phyloP scores from a whole-genome alignment of 23 tunicate species.

The Styela plicata region DNA sequence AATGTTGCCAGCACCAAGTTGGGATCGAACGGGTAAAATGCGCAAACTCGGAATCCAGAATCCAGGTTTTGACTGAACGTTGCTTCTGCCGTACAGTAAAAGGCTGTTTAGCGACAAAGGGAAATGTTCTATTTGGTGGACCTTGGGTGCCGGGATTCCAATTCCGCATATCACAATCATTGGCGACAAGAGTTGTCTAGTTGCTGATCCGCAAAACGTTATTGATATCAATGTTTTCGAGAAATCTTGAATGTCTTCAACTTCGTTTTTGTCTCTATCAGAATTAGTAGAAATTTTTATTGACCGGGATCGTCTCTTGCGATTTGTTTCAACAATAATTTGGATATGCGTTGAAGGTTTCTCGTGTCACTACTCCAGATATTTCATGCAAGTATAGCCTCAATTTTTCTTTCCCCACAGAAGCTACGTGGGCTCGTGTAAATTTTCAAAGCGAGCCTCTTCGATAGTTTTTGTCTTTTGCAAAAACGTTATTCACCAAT shows the following conservation, averaged over 20 bases:
- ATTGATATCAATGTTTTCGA: neutral
- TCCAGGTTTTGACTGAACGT: neutral
- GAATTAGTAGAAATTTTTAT: neutral
- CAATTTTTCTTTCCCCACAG: neutral
- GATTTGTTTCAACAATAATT: neutral
- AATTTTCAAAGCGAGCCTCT: neutral
- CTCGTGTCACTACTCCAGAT: neutral
- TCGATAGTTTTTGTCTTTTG: neutral
- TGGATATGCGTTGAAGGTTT: neutral
- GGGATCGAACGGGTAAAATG: neutral
- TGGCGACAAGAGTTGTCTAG: neutral
- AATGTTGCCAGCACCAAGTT: neutral
- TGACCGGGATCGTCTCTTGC: neutral
- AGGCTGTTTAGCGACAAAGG: neutral
- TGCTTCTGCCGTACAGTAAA: neutral
- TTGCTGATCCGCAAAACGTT: conserved; percentile 1
- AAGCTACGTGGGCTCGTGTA: neutral
- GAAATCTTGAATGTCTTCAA: neutral
- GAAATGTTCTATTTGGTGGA: neutral
- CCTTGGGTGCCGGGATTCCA: neutral
- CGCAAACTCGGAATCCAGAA: neutral
- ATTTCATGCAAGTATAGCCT: neutral
- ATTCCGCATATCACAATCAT: neutral
- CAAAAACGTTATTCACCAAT: neutral
- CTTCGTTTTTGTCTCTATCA: neutral